Evolutionary conservation across 1,140 invertebrate species (phyloP), one percentile per base, ranked within the genome.

Genomic region (Hesperophylax magnus): DNA sequence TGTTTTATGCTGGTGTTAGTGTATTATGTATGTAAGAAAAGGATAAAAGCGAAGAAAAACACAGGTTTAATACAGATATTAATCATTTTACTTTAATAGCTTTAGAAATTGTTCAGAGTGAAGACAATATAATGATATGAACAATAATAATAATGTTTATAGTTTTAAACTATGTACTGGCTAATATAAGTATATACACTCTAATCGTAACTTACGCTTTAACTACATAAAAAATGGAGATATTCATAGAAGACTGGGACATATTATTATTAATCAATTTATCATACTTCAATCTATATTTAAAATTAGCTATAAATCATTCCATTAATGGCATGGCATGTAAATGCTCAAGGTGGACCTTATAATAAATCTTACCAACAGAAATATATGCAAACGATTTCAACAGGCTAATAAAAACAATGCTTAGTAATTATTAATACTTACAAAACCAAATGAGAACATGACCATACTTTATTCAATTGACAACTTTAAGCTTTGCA

Each of bases 91-190:
- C 88, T 90, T 90, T 89, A 90, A 89, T 90, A 90, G 89, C 88
- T 90, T 90, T 90, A 90, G 89, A 90, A 90, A 90, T 90, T 89
- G 89, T 90, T 89, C 89, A 86, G 89, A 90, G 88, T 89, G 89
- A 90, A 90, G 89, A 90, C 89, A 90, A 89, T 90, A 89, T 87
- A 88, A 90, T 90, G 89, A 90, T 90, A 90, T 90, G 89, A 90
- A 90, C 89, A 90, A 84, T 84, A 84, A 82, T 84, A 84, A 81
- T 84, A 75, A 80, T 75, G 71, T 79, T 47, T 69, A 80, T 78
- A 78, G 77, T 71, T 75, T 80, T 80, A 80, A 39, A 80, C 78
- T 80, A 80, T 80, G 22, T 77, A 81, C 53, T 81, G 60, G 52
- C 79, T 81, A 81, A 81, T 81, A 80, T 79, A 75, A 80, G 63